Conservation (phyloP, 2,888 invertebrate species). For the Chymomyza caudatula region DNA sequence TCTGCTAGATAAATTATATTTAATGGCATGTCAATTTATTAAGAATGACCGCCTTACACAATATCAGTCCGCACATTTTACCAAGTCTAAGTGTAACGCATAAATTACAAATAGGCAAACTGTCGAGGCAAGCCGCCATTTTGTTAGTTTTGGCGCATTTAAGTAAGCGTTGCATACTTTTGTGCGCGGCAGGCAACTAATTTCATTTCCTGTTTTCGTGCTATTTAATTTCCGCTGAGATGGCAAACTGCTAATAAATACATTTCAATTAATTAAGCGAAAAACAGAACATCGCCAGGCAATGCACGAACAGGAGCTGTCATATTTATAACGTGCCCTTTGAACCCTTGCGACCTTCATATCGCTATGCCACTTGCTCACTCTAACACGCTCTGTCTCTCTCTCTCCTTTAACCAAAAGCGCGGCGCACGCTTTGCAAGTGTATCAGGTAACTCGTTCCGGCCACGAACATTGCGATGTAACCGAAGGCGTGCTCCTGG, state of each 20-base stretch:
- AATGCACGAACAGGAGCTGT: constrained; percentile 27
- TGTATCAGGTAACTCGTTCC: constrained; percentile 85
- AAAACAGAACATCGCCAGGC: constrained; percentile 8
- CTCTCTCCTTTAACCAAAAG: constrained; percentile 22
- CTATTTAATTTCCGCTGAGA: constrained; percentile 63
- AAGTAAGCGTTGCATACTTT: not conserved
- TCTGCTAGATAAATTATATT: not conserved
- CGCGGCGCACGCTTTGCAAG: constrained; percentile 81
- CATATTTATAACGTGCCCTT: constrained; percentile 55
- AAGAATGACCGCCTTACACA: not conserved
- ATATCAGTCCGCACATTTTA: too few relatives aligned
- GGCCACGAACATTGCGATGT: constrained; percentile 86
- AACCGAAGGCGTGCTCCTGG: constrained; percentile 84
- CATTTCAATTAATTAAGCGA: constrained; percentile 66
- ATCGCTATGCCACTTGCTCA: too few relatives aligned
- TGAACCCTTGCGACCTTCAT: constrained; percentile 11
- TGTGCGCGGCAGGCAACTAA: constrained; percentile 34
- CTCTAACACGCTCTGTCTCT: not conserved
- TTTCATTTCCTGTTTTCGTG: constrained; percentile 61
- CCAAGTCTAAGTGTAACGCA: not conserved
- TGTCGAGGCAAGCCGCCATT: not conserved
- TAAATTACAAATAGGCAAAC: not conserved
- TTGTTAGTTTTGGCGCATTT: constrained; percentile 17
- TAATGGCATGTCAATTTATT: not conserved
- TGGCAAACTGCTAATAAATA: constrained; percentile 62